A percentile compares a stretch with the other conserved stretches of the same genome.
phyloP scores from a whole-genome alignment of 2,113 vertebrate species.

The Leiothrix lutea region DNA sequence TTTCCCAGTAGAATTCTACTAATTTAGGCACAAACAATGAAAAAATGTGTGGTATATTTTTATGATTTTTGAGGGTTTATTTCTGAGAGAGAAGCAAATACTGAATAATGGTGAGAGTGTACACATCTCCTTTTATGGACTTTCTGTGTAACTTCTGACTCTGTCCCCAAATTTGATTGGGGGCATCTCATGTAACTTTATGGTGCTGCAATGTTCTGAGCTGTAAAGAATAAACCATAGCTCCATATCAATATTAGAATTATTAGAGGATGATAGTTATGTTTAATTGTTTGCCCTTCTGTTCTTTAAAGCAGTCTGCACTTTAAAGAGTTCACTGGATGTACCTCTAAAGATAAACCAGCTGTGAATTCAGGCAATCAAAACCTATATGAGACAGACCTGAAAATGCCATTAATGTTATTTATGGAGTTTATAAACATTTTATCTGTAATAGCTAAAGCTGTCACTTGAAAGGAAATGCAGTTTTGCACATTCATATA shows the following conservation, averaged over 20 bases:
- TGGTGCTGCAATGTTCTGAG: background rate
- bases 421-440: background rate
- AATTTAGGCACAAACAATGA: background rate
- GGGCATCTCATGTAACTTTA: background rate
- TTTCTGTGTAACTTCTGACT: background rate
- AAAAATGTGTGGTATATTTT: background rate
- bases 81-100: background rate
- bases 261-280: background rate
- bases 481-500: background rate
- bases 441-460: background rate
- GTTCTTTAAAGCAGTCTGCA: background rate
- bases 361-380: background rate
- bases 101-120: background rate
- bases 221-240: background rate
- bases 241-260: background rate
- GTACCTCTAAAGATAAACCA: background rate
- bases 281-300: background rate
- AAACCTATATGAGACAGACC: background rate
- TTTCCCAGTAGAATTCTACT: background rate
- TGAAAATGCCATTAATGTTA: background rate
- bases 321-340: background rate
- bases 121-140: accelerated
- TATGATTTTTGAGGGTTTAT: background rate
- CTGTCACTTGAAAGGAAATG: background rate
- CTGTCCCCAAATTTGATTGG: background rate